Evolutionary conservation across 2,888 invertebrate species (phyloP), one percentile per base, ranked within the genome.

Genomic region (Margaritifera margaritifera): DNA sequence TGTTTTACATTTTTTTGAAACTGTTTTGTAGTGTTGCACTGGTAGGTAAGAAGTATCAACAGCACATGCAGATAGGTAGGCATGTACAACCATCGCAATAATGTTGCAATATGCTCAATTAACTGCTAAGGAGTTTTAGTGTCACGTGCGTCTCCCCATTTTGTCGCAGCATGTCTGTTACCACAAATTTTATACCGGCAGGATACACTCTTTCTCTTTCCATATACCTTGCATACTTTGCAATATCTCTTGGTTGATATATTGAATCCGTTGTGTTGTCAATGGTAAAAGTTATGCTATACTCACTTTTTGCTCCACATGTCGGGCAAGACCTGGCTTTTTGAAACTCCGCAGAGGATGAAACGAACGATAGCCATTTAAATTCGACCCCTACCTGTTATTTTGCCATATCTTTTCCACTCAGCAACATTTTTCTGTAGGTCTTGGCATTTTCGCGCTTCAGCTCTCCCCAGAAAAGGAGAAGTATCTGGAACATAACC

Each of bases 151-250:
- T 53, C 6, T 68, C 68, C 24, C 63, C 61, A 59, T 66, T 66
- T 53, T 31, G 27, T 4, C 8, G n/a, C 18, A 51, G 60, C n/a
- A 64, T 57, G 3, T 58, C 64, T 1, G 62, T 72, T 22, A 79
- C 64, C 4, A 50, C 6, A 64, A 79, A 79, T 25, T 54, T 58
- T 15, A 75, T 71, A 19, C 79, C 79, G 15, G 72, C 72, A 1
- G 79, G 79, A 58, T 79, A 79, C 6, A 74, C 68, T 52, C 79
- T 74, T 58, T 79, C 79, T 2, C 65, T 66, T 50, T 79, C 79
- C 54, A 61, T 63, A 27, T 74, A 75, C 20, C 51, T 52, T 5
- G 79, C 75, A 55, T 71, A 77, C 15, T 62, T 42, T n/a, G 72
- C 73, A 22, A 79, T 77, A 57, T 79, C 67, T 42, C 75, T 64